A percentile compares a stretch with the other conserved stretches of the same genome.
phyloP scores from a whole-genome alignment of 2,113 vertebrate species.

The Mus spicilegus region DNA sequence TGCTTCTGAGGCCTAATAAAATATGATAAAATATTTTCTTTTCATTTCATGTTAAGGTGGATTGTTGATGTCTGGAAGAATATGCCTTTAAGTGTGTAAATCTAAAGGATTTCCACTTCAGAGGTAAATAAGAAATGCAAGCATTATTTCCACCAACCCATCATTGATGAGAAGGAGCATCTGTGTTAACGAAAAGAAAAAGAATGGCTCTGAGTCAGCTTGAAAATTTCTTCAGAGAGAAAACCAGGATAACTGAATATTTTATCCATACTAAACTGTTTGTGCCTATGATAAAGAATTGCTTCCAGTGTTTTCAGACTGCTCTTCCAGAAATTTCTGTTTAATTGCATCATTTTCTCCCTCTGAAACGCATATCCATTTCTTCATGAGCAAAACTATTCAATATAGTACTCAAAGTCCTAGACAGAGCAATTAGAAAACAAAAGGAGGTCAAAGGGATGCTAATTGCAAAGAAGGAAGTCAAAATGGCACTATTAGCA shows the following conservation, averaged over 20 bases:
- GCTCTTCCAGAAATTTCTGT: conserved; percentile 65
- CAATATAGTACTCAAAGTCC: background rate
- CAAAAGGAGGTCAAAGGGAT: too few species aligned
- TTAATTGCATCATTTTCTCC: conserved; percentile 69
- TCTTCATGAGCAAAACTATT: conserved; percentile 83
- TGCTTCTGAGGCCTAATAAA: background rate
- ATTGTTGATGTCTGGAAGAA: background rate
- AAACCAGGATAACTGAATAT: conserved; percentile 11
- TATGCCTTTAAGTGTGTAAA: conserved; percentile 4
- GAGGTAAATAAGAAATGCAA: background rate
- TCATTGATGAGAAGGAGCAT: background rate
- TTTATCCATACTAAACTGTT: conserved; percentile 55
- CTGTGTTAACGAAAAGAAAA: background rate
- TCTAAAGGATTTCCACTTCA: background rate
- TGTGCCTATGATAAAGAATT: background rate
- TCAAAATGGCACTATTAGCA: too few species aligned
- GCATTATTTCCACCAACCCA: background rate
- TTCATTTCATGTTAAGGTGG: background rate
- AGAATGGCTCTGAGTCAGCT: conserved; percentile 45
- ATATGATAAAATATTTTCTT: background rate
- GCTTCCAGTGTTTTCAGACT: conserved; percentile 37
- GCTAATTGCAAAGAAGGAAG: too few species aligned
- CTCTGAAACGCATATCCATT: conserved; percentile 56
- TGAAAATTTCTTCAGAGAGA: conserved; percentile 58
- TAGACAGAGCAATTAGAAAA: too few species aligned